These are phyloP conservation scores for Minunthozetes semirufus DNA, from an alignment of 2,888 invertebrate species.

Conservation along the genomic window DNA sequence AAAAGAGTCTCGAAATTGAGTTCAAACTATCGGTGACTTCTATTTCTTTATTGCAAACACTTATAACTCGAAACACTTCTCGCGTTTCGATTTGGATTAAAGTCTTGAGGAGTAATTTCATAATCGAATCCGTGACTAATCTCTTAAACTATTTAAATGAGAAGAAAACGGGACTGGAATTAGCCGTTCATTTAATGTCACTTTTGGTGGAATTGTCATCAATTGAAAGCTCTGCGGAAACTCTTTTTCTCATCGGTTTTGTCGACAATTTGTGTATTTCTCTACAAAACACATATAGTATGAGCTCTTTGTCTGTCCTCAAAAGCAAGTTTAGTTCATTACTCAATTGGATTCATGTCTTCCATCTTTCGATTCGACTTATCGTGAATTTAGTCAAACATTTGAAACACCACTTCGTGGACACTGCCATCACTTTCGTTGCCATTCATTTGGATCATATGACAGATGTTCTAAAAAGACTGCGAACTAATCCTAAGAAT, in stretches of 20 bases:
- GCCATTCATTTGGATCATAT: slow-evolving; percentile 51
- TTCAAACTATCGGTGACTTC: slow-evolving; percentile 17
- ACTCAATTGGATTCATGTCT: slow-evolving; percentile 42
- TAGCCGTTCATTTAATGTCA: slow-evolving; percentile 4
- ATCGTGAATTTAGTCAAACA: slow-evolving; percentile 46
- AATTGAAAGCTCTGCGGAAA: neutral
- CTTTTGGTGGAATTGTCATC: slow-evolving; percentile 2
- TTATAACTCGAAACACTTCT: neutral
- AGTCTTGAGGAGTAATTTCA: neutral
- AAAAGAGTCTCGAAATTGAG: neutral
- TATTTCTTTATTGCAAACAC: neutral
- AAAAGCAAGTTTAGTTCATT: neutral
- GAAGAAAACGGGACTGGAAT: neutral
- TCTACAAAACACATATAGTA: neutral
- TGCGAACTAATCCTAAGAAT: neutral
- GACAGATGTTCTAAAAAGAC: slow-evolving; percentile 1
- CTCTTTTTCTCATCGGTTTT: neutral
- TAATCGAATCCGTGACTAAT: slow-evolving; percentile 25
- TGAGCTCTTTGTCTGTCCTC: neutral
- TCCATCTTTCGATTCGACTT: slow-evolving; percentile 46
- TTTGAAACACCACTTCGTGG: slow-evolving; percentile 48
- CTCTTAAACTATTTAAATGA: slow-evolving; percentile 15
- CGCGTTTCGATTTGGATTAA: neutral
- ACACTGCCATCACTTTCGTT: slow-evolving; percentile 49
- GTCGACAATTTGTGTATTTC: slow-evolving; percentile 22